phyloP scores from a whole-genome alignment of 2,888 invertebrate genomes.

The Agrochola macilenta region DNA sequence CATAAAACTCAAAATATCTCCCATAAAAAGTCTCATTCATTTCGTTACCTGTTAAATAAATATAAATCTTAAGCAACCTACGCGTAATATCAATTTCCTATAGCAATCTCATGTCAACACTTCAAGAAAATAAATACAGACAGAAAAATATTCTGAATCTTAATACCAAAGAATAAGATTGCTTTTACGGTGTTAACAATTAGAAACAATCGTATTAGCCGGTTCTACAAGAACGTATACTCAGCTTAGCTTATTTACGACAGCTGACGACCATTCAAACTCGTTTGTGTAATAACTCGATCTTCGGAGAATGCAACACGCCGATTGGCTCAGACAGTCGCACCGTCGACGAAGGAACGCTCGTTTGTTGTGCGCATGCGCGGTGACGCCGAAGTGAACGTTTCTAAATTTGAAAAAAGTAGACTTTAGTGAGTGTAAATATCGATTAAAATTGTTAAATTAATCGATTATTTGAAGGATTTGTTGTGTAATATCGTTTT shows the following conservation, averaged over 20 bases:
- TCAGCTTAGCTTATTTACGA: slow-evolving; percentile 71
- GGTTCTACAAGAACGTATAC: slow-evolving; percentile 73
- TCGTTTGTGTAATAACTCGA: slow-evolving; percentile 78
- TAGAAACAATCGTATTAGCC: slow-evolving; percentile 73
- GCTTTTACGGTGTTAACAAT: slow-evolving; percentile 58
- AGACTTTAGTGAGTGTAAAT: slow-evolving; percentile 61
- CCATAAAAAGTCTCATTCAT: slow-evolving; percentile 51
- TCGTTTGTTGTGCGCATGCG: slow-evolving; percentile 76
- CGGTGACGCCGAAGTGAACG: slow-evolving; percentile 67
- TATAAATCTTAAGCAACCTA: slow-evolving; percentile 44
- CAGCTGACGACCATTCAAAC: slow-evolving; percentile 76
- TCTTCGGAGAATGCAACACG: slow-evolving; percentile 83
- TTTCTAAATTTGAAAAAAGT: slow-evolving; percentile 66
- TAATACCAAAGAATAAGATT: slow-evolving; percentile 56
- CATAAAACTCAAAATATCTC: slow-evolving; percentile 60
- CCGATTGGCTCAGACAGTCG: slow-evolving; percentile 81
- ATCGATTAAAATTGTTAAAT: slow-evolving; percentile 36
- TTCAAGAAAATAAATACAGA: slow-evolving; percentile 46
- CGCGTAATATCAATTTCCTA: slow-evolving; percentile 50
- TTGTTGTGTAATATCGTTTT: slow-evolving; percentile 56
- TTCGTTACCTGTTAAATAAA: slow-evolving; percentile 46
- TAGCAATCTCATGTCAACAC: slow-evolving; percentile 46
- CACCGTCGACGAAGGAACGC: slow-evolving; percentile 65
- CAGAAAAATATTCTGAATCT: slow-evolving; percentile 62
- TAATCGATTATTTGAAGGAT: slow-evolving; percentile 55